These are phyloP conservation scores for Erpornis zantholeuca DNA, from an alignment of 2,113 vertebrate species.

Conservation along the genomic window DNA sequence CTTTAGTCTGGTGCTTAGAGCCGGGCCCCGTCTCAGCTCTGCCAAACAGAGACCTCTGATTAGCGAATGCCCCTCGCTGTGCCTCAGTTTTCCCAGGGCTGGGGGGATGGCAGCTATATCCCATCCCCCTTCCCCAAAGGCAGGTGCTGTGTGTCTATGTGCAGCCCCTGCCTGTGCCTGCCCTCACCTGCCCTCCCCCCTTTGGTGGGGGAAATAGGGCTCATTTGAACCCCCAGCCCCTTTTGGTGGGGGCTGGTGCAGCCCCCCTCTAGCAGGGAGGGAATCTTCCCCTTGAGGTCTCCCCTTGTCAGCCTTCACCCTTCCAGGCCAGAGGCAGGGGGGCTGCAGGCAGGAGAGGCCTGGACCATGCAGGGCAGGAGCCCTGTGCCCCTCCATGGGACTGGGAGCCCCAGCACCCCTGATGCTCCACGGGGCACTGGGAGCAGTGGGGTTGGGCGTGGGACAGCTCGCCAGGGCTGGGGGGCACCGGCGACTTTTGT, in stretches of 20 bases:
- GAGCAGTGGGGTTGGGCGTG: neutral
- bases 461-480: neutral
- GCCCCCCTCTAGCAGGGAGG: neutral
- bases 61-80: conserved; percentile 2
- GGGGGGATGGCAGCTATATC: neutral
- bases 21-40: conserved; percentile 40
- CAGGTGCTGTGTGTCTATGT: neutral
- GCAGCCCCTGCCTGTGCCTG: neutral
- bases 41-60: conserved; percentile 58
- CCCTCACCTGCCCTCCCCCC: neutral
- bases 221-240: neutral
- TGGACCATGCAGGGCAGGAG: neutral
- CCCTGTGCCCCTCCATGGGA: neutral
- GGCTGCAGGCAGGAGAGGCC: neutral
- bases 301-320: neutral
- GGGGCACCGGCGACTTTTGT: conserved; percentile 55
- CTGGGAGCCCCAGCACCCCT: neutral
- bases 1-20: conserved; percentile 65
- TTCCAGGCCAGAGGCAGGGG: neutral
- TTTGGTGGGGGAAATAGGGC: neutral
- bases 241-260: neutral
- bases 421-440: rapidly evolving
- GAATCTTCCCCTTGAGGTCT: neutral
- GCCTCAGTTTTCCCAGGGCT: conserved; percentile 43
- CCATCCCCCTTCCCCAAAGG: neutral